These are phyloP conservation scores for Nephila pilipes DNA, from an alignment of 1,140 invertebrate species.

Conservation along the genomic window DNA sequence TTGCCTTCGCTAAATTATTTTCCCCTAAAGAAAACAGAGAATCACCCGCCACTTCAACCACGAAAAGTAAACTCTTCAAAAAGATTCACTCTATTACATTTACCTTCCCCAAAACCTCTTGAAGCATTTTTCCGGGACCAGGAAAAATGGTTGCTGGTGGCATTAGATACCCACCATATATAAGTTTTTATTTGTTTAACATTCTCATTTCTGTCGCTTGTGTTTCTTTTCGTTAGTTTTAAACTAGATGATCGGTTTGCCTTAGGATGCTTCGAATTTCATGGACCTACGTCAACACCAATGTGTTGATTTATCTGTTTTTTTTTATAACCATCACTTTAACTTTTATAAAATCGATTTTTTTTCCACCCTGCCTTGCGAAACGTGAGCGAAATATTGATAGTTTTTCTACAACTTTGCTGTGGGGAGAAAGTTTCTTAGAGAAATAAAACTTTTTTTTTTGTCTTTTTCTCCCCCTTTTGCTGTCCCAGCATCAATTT, in stretches of 20 bases:
- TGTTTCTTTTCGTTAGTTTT: not conserved
- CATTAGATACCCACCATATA: not conserved
- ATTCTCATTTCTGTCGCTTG: not conserved
- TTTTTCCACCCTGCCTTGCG: not conserved
- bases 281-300: not conserved
- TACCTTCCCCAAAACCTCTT: not conserved
- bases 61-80: slow-evolving; percentile 32
- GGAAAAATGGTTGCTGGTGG: not conserved
- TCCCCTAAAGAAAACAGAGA: not conserved
- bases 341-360: slow-evolving; percentile 33
- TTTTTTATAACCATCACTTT: slow-evolving; percentile 27
- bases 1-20: slow-evolving; percentile 17
- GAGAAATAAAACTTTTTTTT: not conserved
- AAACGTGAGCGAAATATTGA: slow-evolving; percentile 50
- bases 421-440: not conserved
- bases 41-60: not conserved
- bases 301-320: slow-evolving; percentile 54
- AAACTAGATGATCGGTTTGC: not conserved
- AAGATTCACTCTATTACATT: slow-evolving; percentile 12
- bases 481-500: not conserved
- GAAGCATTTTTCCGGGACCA: not conserved
- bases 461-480: not conserved
- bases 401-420: not conserved
- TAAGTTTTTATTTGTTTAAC: slow-evolving; percentile 34
- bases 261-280: not conserved